Base-by-base conservation (phyloP, 2,113 vertebrate genomes). In the Potamarius usumacintae region DNA sequence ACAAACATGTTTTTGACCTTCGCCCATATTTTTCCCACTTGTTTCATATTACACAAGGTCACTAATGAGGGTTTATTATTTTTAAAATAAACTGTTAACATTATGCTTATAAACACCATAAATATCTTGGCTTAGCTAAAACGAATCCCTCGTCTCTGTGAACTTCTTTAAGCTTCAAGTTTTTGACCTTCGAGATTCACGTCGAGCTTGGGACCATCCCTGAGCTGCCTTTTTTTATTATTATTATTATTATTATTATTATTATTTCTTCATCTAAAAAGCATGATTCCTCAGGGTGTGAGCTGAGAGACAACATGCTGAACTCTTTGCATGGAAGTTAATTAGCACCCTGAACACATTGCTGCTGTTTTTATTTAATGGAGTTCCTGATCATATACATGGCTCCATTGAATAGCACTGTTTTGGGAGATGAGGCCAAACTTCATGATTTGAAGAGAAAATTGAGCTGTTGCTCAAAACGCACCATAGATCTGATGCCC, bases 31-130 rank as follows among this genome's bases (percentile, higher is more conserved):
- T 90, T 72, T 7, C 85, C 83, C 9, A 7, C 9, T 82, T 42
- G 50, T 42, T 88, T 83, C 86, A 10, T 52, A 89, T 81, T 58
- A 90, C 89, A 91, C 89, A 91, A 93, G 82, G 89, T 74, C 84
- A 89, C 90, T 92, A 77, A 87, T 89, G 89, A 60, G 25, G 1
- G 22, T 80, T 50, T 69, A 12, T 67, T 67, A 0, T 67, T 67
- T 27, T 72, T 72, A 15, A 17, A 10, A 53, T 53, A 53, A 53
- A 53, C 42, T 42, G 10, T 67, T n/a, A 27, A n/a, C 12, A 67
- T 27, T 30, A 11, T 48, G 76, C 10, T 69, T 78, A 65, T 58
- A 69, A 88, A 79, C 53, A 85, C 63, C 25, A 62, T 34, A 52
- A 62, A 62, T 71, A 55, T n/a, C 53, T 12, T n/a, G 52, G 1